Evolutionary conservation across 2,113 vertebrate species (phyloP).

Genomic region (Archilochus colubris): DNA sequence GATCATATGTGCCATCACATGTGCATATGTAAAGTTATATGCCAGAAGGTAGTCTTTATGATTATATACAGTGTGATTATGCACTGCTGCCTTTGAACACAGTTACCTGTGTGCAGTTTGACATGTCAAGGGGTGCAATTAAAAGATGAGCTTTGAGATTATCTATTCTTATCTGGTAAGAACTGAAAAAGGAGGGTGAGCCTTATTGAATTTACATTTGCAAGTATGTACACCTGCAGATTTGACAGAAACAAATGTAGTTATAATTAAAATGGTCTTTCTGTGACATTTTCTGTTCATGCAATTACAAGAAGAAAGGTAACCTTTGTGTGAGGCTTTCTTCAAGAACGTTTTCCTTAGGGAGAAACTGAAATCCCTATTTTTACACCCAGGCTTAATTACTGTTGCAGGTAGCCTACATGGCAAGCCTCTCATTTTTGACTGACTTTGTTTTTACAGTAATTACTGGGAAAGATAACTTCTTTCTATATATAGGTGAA

Average conservation of each 20-base stretch:
- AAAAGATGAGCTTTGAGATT: constrained; percentile 56
- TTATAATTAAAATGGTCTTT: constrained; percentile 60
- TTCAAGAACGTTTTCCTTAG: constrained; percentile 28
- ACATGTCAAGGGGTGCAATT: constrained; percentile 41
- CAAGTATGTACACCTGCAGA: constrained; percentile 30
- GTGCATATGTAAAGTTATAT: not conserved
- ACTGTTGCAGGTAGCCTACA: not conserved
- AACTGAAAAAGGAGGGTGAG: constrained; percentile 36
- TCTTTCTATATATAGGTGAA: not conserved
- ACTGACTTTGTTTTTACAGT: not conserved
- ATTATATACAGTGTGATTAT: constrained; percentile 10
- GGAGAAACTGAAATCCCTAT: not conserved
- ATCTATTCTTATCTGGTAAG: constrained; percentile 32
- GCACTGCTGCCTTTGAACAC: constrained; percentile 10
- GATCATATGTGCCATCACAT: not conserved
- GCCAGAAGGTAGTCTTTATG: not conserved
- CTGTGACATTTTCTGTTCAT: constrained; percentile 34
- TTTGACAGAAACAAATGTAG: constrained; percentile 43
- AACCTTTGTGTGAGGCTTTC: constrained; percentile 16
- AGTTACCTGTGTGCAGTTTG: not conserved
- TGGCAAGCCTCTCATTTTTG: not conserved
- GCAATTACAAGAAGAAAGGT: constrained; percentile 35
- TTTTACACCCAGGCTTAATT: constrained; percentile 49
- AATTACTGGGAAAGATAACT: not conserved
- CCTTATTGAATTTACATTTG: constrained; percentile 46